Conservation (phyloP, 2,888 invertebrate species). For the Maniola hyperantus region DNA sequence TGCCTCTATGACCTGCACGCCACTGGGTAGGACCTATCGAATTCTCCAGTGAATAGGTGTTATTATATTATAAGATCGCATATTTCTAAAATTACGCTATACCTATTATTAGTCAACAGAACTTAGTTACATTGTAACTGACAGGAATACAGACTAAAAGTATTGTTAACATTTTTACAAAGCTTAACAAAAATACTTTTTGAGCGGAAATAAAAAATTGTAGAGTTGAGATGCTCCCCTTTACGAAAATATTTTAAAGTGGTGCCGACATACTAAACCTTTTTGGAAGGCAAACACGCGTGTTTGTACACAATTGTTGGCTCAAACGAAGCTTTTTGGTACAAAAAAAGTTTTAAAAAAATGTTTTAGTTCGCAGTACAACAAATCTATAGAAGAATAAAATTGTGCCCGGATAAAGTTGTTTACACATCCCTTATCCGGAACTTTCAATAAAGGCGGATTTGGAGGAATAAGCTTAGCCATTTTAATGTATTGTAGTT, state of each 20-base stretch:
- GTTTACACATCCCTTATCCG: constrained; percentile 55
- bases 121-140: too few species aligned
- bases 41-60: too few species aligned
- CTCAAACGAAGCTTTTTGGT: constrained; percentile 54
- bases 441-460: constrained; percentile 20
- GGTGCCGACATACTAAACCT: constrained; percentile 60
- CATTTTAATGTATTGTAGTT: constrained; percentile 10
- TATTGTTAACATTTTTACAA: too few species aligned
- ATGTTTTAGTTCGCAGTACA: constrained; percentile 49
- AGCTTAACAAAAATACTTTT: too few species aligned
- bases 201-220: too few species aligned
- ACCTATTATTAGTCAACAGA: too few species aligned
- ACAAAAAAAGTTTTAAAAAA: constrained; percentile 45
- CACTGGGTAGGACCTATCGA: too few species aligned
- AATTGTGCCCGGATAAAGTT: constrained; percentile 34
- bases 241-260: constrained; percentile 53
- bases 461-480: neutral
- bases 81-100: too few species aligned
- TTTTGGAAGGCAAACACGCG: constrained; percentile 60
- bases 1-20: too few species aligned
- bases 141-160: too few species aligned
- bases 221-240: constrained; percentile 32
- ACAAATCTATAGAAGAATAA: neutral
- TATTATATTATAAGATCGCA: too few species aligned
- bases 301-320: constrained; percentile 63